Conservation (phyloP, 2,113 vertebrate genomes). For the Orientallactaga bullata region DNA sequence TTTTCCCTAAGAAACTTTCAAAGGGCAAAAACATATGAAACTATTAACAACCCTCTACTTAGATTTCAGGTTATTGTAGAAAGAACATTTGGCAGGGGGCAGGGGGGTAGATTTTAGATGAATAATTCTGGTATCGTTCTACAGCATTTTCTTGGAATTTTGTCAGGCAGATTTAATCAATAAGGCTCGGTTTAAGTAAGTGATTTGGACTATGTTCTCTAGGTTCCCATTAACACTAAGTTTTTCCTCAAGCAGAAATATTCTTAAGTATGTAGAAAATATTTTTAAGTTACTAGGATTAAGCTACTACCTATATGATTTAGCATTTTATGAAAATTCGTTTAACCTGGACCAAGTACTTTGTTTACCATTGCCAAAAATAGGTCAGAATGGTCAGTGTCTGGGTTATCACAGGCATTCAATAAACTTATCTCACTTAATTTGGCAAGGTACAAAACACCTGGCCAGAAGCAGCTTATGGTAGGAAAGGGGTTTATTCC, state of each 20-base stretch:
- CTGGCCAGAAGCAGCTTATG: too few relatives aligned
- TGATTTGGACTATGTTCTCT: slow-evolving; percentile 8
- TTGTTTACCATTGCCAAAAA: slow-evolving; percentile 25
- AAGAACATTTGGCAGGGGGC: slow-evolving; percentile 57
- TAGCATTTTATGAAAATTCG: slow-evolving; percentile 54
- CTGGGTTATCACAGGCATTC: slow-evolving; percentile 7
- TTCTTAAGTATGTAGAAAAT: slow-evolving; percentile 33
- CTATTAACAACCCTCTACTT: slow-evolving; percentile 19
- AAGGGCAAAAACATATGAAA: not conserved
- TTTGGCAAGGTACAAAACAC: too few relatives aligned
- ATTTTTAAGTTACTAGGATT: slow-evolving; percentile 39
- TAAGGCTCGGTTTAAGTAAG: slow-evolving; percentile 39
- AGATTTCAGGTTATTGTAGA: slow-evolving; percentile 49
- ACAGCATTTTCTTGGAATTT: slow-evolving; percentile 52
- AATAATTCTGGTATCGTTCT: slow-evolving; percentile 8
- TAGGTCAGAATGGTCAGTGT: not conserved
- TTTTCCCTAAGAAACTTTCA: slow-evolving; percentile 37
- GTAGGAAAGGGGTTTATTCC: too few relatives aligned
- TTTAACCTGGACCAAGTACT: slow-evolving; percentile 28
- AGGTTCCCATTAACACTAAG: not conserved
- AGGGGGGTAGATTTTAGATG: slow-evolving; percentile 3
- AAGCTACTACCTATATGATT: slow-evolving; percentile 22
- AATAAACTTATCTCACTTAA: slow-evolving; percentile 7
- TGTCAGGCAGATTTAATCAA: slow-evolving; percentile 31
- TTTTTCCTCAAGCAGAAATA: slow-evolving; percentile 26